Conservation (phyloP, 2,113 vertebrate species). For the Amblyopsis rosae region DNA sequence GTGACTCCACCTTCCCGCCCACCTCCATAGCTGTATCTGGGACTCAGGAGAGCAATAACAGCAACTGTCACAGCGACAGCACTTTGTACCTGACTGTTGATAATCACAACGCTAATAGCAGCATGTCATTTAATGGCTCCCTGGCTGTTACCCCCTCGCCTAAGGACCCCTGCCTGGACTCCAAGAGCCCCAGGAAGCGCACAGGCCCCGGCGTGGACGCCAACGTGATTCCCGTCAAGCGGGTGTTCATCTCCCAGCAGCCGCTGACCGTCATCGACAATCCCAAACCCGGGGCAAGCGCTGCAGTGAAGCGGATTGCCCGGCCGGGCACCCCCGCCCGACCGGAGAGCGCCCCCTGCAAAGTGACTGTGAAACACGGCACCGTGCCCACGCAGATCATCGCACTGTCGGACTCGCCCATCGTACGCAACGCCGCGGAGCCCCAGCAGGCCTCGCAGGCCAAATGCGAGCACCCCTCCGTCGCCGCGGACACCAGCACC, state of each 20-base stretch:
- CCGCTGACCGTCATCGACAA: constrained; percentile 69
- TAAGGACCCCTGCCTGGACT: constrained; percentile 82
- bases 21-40: constrained; percentile 73
- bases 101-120: constrained; percentile 82
- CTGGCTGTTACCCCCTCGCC: constrained; percentile 59
- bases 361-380: constrained; percentile 74
- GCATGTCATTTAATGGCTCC: constrained; percentile 78
- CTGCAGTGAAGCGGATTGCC: constrained; percentile 78
- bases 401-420: constrained; percentile 76
- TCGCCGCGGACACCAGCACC: constrained; percentile 74
- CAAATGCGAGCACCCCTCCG: constrained; percentile 79
- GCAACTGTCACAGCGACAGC: constrained; percentile 76
- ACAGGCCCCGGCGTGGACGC: constrained; percentile 77
- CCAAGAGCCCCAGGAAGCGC: constrained; percentile 88
- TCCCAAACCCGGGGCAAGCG: constrained; percentile 70
- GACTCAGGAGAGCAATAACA: constrained; percentile 83
- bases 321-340: constrained; percentile 76
- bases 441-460: constrained; percentile 77
- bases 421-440: constrained; percentile 75
- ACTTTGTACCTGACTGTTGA: constrained; percentile 84
- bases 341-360: constrained; percentile 81
- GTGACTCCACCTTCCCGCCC: constrained; percentile 73
- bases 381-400: constrained; percentile 71
- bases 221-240: constrained; percentile 90
- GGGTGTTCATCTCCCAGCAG: constrained; percentile 87